These are phyloP conservation scores for Anarhynchus alexandrinus DNA, from an alignment of 2,113 vertebrate genomes.

Conservation along the genomic window DNA sequence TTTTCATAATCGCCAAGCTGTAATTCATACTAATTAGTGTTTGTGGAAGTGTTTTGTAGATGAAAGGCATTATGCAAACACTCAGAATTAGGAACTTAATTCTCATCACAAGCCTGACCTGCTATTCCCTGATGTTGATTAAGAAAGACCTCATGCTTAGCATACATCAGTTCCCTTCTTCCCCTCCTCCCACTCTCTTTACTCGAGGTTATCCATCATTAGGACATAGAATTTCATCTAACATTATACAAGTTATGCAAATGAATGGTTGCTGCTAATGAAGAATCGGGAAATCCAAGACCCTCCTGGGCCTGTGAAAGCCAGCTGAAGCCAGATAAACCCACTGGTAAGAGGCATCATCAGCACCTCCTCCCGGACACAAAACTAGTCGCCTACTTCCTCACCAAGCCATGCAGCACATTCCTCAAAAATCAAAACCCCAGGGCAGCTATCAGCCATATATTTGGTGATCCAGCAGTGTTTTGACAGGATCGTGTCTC, in stretches of 20 bases:
- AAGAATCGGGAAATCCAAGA: background rate
- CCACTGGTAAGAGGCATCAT: background rate
- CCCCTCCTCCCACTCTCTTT: background rate
- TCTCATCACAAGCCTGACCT: slow-evolving; percentile 58
- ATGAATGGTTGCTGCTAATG: background rate
- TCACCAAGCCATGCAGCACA: background rate
- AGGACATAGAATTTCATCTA: background rate
- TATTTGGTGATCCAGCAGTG: background rate
- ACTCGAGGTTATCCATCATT: background rate
- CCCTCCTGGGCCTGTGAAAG: background rate
- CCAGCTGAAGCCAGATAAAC: background rate
- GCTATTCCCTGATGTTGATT: background rate
- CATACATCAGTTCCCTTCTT: background rate
- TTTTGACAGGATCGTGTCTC: slow-evolving; percentile 2
- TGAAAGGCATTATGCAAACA: slow-evolving; percentile 36
- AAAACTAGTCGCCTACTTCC: background rate
- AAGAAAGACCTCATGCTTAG: background rate
- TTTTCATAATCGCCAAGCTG: background rate
- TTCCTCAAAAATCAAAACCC: background rate
- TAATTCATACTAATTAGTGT: slow-evolving; percentile 42
- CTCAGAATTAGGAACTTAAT: slow-evolving; percentile 51
- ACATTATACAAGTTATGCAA: background rate
- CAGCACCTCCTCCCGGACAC: background rate
- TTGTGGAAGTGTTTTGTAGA: slow-evolving; percentile 33
- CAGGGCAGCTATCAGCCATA: background rate